Percentiles rank a stretch among this genome's conserved stretches.
Evolutionary conservation across 1,140 invertebrate genomes (phyloP).

Genomic region (Oncopeltus fasciatus): DNA sequence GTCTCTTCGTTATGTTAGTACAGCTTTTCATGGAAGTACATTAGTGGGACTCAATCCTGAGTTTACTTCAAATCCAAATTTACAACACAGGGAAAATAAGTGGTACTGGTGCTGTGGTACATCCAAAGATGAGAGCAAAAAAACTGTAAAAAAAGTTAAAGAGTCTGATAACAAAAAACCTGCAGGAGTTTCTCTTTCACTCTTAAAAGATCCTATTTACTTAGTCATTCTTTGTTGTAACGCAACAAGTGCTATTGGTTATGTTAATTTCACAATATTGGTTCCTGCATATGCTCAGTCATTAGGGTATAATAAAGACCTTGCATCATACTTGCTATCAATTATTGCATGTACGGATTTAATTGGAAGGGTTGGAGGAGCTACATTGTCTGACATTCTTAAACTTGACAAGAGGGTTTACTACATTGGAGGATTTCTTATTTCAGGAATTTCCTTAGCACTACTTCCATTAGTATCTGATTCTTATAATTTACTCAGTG

Average conservation of each 20-base stretch:
- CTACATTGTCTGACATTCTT: constrained; percentile 58
- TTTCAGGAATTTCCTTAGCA: constrained; percentile 57
- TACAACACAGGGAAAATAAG: constrained; percentile 47
- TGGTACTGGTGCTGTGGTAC: constrained; percentile 29
- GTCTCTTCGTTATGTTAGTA: constrained; percentile 67
- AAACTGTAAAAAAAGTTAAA: background rate
- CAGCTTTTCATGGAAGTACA: constrained; percentile 68
- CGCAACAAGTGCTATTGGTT: constrained; percentile 68
- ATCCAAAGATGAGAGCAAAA: background rate
- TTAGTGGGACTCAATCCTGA: constrained; percentile 61
- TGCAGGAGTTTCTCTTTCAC: constrained; percentile 1
- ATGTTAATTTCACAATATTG: constrained; percentile 71
- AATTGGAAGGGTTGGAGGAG: constrained; percentile 64
- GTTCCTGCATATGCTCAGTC: constrained; percentile 58
- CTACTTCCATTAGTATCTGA: constrained; percentile 46
- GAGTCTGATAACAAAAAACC: constrained; percentile 1
- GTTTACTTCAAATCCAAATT: constrained; percentile 56
- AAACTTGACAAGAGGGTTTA: constrained; percentile 63
- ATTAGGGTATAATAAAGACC: constrained; percentile 49
- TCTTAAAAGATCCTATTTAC: constrained; percentile 63
- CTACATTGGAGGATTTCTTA: constrained; percentile 56
- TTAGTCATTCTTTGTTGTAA: constrained; percentile 68
- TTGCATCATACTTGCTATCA: constrained; percentile 53
- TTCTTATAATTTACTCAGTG: constrained; percentile 39
- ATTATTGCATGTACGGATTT: constrained; percentile 64